phyloP scores from a whole-genome alignment of 2,113 vertebrate species.

The Pedionomus torquatus region DNA sequence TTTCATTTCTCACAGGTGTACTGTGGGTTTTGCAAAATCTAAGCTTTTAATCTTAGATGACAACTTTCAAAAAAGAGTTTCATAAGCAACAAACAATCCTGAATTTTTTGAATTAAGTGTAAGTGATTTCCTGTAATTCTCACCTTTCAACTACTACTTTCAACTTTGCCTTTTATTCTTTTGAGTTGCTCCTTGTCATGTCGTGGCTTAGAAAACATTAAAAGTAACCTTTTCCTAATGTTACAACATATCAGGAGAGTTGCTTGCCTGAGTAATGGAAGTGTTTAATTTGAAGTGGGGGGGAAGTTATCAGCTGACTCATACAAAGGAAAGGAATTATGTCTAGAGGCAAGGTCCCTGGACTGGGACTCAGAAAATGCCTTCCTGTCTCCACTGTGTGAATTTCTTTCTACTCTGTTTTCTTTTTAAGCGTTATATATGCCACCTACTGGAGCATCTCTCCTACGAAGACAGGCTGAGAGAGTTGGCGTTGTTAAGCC shows the following conservation, averaged over 20 bases:
- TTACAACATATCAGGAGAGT: constrained; percentile 27
- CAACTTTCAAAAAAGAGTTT: not conserved
- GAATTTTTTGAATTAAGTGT: not conserved
- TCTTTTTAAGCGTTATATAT: not conserved
- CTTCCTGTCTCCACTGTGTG: not conserved
- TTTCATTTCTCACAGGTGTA: not conserved
- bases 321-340: constrained; percentile 8
- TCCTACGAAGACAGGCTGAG: not conserved
- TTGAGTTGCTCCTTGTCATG: constrained; percentile 2
- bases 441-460: not conserved
- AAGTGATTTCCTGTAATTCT: not conserved
- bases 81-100: not conserved
- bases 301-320: not conserved
- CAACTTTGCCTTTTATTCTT: constrained; percentile 21
- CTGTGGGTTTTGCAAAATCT: not conserved
- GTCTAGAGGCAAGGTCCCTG: not conserved
- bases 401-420: not conserved
- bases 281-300: not conserved
- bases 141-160: not conserved
- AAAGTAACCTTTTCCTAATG: constrained; percentile 49
- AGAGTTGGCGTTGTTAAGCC: not conserved
- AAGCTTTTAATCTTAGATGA: not conserved
- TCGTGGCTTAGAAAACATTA: constrained; percentile 30
- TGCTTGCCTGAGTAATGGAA: constrained; percentile 13
- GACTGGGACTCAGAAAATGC: not conserved